phyloP scores from a whole-genome alignment of 23 tunicate species.

The Aplidium turbinatum region DNA sequence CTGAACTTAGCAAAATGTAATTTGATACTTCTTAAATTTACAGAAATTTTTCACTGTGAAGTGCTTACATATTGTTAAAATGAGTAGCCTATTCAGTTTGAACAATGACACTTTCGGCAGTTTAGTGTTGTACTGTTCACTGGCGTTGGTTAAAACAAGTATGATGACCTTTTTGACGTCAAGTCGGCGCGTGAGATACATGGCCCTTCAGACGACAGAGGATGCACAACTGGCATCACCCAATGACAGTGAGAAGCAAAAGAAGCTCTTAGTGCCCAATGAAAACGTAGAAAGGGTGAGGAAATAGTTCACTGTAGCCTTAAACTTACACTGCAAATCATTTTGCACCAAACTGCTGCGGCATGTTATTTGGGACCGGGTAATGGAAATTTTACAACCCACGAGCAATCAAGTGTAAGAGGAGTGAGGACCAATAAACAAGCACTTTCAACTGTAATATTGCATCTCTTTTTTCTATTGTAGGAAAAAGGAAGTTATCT shows the following conservation, averaged over 20 bases:
- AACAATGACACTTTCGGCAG: conserved; percentile 57
- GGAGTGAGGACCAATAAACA: too few species aligned
- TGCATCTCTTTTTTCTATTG: too few species aligned
- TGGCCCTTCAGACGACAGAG: conserved; percentile 26
- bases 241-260: conserved; percentile 46
- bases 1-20: too few species aligned
- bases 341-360: background rate
- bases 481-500: too few species aligned
- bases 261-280: conserved; percentile 25
- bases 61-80: too few species aligned
- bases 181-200: conserved; percentile 16
- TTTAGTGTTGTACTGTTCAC: conserved; percentile 43
- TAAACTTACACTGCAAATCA: too few species aligned
- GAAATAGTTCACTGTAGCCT: too few species aligned
- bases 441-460: too few species aligned
- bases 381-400: too few species aligned
- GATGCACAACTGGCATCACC: conserved; percentile 49
- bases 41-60: too few species aligned
- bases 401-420: too few species aligned
- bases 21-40: too few species aligned
- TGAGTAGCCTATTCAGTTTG: conserved; percentile 17
- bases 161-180: conserved; percentile 44
- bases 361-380: background rate
- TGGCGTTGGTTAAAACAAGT: conserved; percentile 43
- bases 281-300: conserved; percentile 54